phyloP scores from a whole-genome alignment of 53 echinoderm and acorn worm genomes.

The Arbacia lixula region DNA sequence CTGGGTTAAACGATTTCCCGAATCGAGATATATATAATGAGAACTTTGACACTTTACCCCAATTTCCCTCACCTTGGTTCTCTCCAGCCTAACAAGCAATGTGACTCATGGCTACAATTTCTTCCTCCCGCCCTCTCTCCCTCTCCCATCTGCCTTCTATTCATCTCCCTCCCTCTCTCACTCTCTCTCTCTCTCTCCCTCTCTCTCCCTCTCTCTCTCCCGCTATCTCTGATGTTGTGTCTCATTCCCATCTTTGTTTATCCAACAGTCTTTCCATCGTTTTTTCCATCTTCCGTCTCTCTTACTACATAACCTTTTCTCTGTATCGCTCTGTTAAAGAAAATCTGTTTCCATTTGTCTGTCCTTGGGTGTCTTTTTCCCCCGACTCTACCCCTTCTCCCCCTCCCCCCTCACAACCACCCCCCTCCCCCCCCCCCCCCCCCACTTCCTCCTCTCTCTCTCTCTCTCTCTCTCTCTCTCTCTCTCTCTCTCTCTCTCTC shows the following conservation, averaged over 20 bases:
- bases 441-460: not conserved
- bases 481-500: not conserved
- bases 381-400: not conserved
- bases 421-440: not conserved
- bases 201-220: not conserved
- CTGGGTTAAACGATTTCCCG: slow-evolving; percentile 35
- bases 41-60: slow-evolving; percentile 28
- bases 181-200: not conserved
- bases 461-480: not conserved
- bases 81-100: too few species aligned
- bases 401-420: not conserved
- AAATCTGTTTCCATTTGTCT: not conserved
- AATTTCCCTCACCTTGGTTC: not conserved
- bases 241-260: too few species aligned
- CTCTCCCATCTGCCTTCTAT: not conserved
- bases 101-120: too few species aligned
- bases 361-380: not conserved
- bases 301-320: too few species aligned
- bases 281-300: not conserved
- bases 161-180: not conserved
- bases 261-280: not conserved
- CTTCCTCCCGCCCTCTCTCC: not conserved
- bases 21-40: slow-evolving; percentile 12
- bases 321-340: not conserved
- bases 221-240: not conserved